These are phyloP conservation scores for Agapornis roseicollis DNA, from an alignment of 2,113 vertebrate species.

Conservation along the genomic window DNA sequence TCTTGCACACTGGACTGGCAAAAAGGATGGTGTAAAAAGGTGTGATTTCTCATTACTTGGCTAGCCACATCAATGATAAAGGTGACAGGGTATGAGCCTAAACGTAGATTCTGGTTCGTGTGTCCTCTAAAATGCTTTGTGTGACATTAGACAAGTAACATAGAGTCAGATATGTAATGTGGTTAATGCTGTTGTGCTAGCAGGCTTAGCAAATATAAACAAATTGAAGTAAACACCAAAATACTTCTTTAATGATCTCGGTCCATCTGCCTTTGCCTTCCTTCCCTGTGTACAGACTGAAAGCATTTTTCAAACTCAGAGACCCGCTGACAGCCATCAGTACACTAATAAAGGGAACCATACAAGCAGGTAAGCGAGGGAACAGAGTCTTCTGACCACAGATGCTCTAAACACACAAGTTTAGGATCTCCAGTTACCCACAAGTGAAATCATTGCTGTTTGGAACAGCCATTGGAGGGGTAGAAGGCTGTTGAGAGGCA, in stretches of 20 bases:
- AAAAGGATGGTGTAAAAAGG: not conserved
- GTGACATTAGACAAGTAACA: not conserved
- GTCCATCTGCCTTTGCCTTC: not conserved
- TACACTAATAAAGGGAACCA: not conserved
- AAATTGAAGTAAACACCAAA: constrained; percentile 25
- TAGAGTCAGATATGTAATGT: not conserved
- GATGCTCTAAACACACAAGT: not conserved
- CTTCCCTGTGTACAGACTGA: not conserved
- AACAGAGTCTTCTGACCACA: not conserved
- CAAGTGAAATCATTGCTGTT: not conserved
- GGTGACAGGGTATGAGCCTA: not conserved
- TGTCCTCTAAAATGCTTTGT: not conserved
- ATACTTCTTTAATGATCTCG: not conserved
- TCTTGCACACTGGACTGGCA: not conserved
- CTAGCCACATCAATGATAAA: not conserved
- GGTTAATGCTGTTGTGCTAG: not conserved
- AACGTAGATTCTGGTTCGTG: fast-evolving
- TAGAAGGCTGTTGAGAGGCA: not conserved
- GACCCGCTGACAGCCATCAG: not conserved
- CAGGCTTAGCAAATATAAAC: constrained; percentile 35
- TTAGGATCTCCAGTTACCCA: not conserved
- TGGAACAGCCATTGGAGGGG: not conserved
- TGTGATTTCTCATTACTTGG: not conserved
- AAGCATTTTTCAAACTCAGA: constrained; percentile 1
- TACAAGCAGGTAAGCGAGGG: not conserved